Evolutionary conservation across 2,113 vertebrate genomes (phyloP), one percentile per base, ranked within the genome.

Genomic region (Dasyurus viverrinus): DNA sequence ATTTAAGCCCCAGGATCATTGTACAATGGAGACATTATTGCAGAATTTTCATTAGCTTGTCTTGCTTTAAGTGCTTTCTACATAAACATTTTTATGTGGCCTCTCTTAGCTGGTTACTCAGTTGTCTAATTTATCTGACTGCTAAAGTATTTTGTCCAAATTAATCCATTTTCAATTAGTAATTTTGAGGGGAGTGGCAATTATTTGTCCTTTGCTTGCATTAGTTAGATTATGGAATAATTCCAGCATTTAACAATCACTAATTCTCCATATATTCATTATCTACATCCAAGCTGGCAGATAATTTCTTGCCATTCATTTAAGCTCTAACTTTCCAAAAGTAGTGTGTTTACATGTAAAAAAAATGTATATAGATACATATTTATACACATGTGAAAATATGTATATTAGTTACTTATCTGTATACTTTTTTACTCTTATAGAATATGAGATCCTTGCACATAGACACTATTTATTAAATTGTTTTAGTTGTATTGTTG

Each of bases 111-210:
- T 22, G 93, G 95, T 95, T 94, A 91, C 90, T 76, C 94, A 91
- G 93, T 95, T 94, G 90, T 89, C 89, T 94, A 92, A 94, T 89
- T 92, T 52, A 60, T 95, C 96, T 92, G 94, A 95, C 96, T 53
- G 14, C 89, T 90, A 50, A 90, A 90, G 25, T 50, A 96, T 96
- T 96, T 93, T 84, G 42, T 93, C 22, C 90, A 92, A 46, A 68
- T 97, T 97, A 94, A 95, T 96, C 54, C 96, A 57, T 90, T 97
- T 94, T 30, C 50, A 26, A 90, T 96, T 93, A 92, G 47, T 97
- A 97, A 94, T 96, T 96, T 84, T 96, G 76, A 84, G 97, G 90
- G n/a, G 16, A 84, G 16, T 7, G 14, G n/a, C 68, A 84, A 84
- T 90, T 96, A 93, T 94, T 97, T 90, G 92, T 92, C 24, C 89